Evolutionary conservation across 2,888 invertebrate species (phyloP).

Genomic region (Argynnis bischoffii): DNA sequence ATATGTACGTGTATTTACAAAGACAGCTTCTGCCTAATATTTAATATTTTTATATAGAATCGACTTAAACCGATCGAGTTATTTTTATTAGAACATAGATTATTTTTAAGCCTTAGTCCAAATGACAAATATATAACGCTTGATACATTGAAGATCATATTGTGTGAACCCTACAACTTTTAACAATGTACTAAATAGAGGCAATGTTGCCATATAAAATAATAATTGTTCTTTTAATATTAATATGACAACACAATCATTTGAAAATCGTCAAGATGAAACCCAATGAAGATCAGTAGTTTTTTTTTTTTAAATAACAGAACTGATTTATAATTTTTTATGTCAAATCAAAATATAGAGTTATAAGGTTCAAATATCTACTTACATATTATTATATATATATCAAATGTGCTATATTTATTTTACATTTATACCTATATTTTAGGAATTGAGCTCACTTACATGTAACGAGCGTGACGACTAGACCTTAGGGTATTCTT

Average conservation of each 20-base stretch:
- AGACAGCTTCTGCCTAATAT: constrained; percentile 14
- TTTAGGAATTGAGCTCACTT: constrained; percentile 17
- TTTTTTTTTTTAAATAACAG: too few relatives aligned
- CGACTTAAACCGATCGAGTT: not conserved
- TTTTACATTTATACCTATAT: constrained; percentile 12
- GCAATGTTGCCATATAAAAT: too few relatives aligned
- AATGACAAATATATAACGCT: constrained; percentile 10
- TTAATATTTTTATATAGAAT: constrained; percentile 2
- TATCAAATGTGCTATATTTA: not conserved
- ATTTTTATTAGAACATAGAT: constrained; percentile 8
- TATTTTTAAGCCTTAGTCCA: not conserved
- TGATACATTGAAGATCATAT: not conserved
- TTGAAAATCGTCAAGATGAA: too few relatives aligned
- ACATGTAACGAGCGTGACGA: constrained; percentile 25
- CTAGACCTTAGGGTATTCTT: constrained; percentile 27
- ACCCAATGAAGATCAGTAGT: too few relatives aligned
- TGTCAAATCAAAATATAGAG: not conserved
- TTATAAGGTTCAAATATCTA: constrained; percentile 6
- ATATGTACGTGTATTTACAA: constrained; percentile 27
- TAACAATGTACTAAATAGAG: not conserved
- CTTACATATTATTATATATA: constrained; percentile 1
- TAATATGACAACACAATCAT: too few relatives aligned
- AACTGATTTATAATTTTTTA: too few relatives aligned
- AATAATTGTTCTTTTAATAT: too few relatives aligned
- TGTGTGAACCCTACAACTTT: constrained; percentile 3